Evolutionary conservation across 2,113 vertebrate genomes (phyloP).

Genomic region (Rissa tridactyla): DNA sequence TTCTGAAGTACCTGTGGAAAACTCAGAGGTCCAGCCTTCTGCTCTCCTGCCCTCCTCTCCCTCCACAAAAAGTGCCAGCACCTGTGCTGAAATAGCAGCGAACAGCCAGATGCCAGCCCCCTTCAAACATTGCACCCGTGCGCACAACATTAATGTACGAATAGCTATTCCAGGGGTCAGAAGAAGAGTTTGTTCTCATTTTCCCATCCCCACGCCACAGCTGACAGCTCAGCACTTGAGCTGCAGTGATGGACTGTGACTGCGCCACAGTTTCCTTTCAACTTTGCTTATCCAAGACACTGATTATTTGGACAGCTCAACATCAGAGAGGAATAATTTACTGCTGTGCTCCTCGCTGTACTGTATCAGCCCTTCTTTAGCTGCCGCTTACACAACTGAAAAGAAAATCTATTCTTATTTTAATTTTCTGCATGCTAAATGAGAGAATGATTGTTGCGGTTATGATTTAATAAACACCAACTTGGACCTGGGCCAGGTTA

Average conservation of each 20-base stretch:
- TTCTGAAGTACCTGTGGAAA: not conserved
- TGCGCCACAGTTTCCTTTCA: not conserved
- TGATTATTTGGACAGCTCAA: not conserved
- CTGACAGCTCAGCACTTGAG: not conserved
- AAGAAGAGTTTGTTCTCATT: not conserved
- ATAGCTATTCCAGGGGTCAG: not conserved
- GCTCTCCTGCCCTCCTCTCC: not conserved
- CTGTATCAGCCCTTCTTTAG: not conserved
- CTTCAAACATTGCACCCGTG: not conserved
- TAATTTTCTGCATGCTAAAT: not conserved
- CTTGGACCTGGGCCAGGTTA: not conserved
- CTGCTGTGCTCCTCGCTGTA: not conserved
- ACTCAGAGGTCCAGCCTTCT: not conserved
- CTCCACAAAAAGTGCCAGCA: not conserved
- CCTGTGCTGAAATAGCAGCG: not conserved
- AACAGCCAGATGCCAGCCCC: not conserved
- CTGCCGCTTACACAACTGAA: not conserved
- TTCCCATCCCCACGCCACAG: not conserved
- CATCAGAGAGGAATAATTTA: conserved; percentile 19
- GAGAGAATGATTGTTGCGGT: not conserved
- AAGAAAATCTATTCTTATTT: conserved; percentile 26
- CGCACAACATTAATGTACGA: not conserved
- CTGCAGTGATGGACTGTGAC: not conserved
- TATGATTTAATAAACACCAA: conserved; percentile 32
- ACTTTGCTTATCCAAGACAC: not conserved